Conservation (phyloP, 2,113 vertebrate genomes). For the Ahaetulla prasina region DNA sequence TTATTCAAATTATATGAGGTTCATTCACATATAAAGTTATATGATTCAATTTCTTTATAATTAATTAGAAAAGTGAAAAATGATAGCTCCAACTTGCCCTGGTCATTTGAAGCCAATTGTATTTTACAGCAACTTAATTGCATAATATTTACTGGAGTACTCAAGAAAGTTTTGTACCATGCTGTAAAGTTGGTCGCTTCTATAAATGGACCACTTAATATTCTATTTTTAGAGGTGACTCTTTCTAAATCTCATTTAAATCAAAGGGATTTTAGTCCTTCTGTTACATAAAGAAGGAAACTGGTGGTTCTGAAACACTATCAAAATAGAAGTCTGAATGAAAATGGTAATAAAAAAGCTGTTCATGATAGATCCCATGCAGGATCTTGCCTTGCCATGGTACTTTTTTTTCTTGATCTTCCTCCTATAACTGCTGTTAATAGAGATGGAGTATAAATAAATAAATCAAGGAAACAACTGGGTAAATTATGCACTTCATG, state of each 20-base stretch:
- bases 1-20: not conserved
- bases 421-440: not conserved
- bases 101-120: not conserved
- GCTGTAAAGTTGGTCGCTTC: not conserved
- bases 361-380: too few species aligned
- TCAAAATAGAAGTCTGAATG: not conserved
- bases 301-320: not conserved
- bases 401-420: too few species aligned
- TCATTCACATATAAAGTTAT: not conserved
- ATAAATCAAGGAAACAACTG: not conserved
- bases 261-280: conserved; percentile 5
- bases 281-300: not conserved
- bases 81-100: conserved; percentile 25
- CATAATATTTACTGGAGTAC: not conserved
- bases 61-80: conserved; percentile 20
- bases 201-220: conserved; percentile 3
- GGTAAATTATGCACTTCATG: not conserved
- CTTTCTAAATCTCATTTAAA: conserved; percentile 15
- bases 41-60: not conserved
- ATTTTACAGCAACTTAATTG: not conserved
- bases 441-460: too few species aligned
- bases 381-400: too few species aligned
- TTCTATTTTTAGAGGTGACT: not conserved
- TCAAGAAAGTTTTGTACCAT: not conserved
- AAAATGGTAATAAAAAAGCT: not conserved